Evolutionary conservation across 2,888 invertebrate genomes (phyloP), one percentile per base, ranked within the genome.

Genomic region (Coelogynopora nodosa): DNA sequence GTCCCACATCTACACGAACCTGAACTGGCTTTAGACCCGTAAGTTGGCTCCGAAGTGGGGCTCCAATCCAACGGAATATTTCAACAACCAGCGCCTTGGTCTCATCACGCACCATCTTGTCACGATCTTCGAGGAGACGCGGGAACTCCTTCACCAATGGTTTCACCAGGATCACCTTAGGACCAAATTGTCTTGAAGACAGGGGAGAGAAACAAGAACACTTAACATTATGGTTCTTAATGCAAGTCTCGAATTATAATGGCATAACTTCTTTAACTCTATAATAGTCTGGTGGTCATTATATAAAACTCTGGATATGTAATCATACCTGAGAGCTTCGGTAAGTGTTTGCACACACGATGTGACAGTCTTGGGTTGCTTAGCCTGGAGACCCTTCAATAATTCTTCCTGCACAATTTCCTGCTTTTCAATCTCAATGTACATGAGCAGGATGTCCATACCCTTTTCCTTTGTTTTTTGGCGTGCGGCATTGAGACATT

Each of bases 351-450:
- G 93, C 0, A 95, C 94, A 91, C 96, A 97, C 0, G 95, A 97
- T 0, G 95, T 93, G 0, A 97, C 95, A 88, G 97, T 96, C 93
- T 97, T 98, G 0, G 98, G 98, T 92, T 97, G 97, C 92, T 98
- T 98, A 89, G 96, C 96, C 81, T 96, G 95, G 93, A 96, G 95
- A 49, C 98, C 98, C 93, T 97, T 97, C 27, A 97, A 93, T 0
- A 98, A 93, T 91, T 97, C 97, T 89, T 98, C 98, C 90, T 30
- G 87, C n/a, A 87, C 67, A 13, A 94, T 92, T 88, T 98, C 98
- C 88, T 95, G 95, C 91, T 97, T 97, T 90, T 98, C 98, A 90
- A 97, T 96, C 93, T 98, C 98, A 89, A 98, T 94, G 91, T 95
- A 97, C 96, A 97, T 96, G 87, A 98, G 93, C 0, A 95, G 94